A percentile compares a stretch with the other conserved stretches of the same genome.
Evolutionary conservation across 92 coral and sea anemone species (phyloP).

Genomic region (Zoanthus gigantus): DNA sequence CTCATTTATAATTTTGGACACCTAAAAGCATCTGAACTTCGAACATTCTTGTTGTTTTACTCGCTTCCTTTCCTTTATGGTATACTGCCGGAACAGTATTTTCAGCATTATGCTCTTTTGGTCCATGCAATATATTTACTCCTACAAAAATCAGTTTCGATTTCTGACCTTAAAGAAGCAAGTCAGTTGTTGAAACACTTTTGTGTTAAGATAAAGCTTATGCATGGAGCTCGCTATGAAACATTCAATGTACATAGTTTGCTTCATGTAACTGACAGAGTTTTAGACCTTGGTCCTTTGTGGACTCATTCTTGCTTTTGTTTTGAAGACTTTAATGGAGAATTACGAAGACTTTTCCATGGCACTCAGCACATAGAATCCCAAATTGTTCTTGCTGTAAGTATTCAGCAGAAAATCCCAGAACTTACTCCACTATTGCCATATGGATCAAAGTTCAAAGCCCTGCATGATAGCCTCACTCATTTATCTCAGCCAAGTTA

Average conservation of each 20-base stretch:
- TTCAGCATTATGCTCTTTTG: conserved; percentile 48
- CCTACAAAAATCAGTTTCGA: conserved; percentile 42
- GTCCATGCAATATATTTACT: conserved; percentile 42
- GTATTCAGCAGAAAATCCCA: conserved; percentile 64
- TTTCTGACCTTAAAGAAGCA: conserved; percentile 31
- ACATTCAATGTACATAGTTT: conserved; percentile 56
- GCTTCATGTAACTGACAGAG: conserved; percentile 51
- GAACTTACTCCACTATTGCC: conserved; percentile 59
- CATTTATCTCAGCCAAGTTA: conserved; percentile 8
- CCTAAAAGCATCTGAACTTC: conserved; percentile 64
- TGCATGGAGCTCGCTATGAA: conserved; percentile 55
- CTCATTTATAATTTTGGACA: conserved; percentile 60
- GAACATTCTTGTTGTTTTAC: conserved; percentile 49
- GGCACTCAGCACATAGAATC: conserved; percentile 70
- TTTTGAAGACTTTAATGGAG: conserved; percentile 73
- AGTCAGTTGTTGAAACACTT: conserved; percentile 42
- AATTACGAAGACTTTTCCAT: conserved; percentile 64
- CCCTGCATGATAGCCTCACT: conserved; percentile 43
- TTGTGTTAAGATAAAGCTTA: conserved; percentile 32
- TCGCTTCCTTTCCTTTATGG: conserved; percentile 56
- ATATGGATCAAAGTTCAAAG: conserved; percentile 52
- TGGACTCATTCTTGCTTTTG: conserved; percentile 73
- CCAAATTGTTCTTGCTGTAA: conserved; percentile 60
- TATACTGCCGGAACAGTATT: conserved; percentile 45
- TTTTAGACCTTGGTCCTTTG: conserved; percentile 43